phyloP scores from a whole-genome alignment of 2,113 vertebrate species.

The Phainopepla nitens region DNA sequence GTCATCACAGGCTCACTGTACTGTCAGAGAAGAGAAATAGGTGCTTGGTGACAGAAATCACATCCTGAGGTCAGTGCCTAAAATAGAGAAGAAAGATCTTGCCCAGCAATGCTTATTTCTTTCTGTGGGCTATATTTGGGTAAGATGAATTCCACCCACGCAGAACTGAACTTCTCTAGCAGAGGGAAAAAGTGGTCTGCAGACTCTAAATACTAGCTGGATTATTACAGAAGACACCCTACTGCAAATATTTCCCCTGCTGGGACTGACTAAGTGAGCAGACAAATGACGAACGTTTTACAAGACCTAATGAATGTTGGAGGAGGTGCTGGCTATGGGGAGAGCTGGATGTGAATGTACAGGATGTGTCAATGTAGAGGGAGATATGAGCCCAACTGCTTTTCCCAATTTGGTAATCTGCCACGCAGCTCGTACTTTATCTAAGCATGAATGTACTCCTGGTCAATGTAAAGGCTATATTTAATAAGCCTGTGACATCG shows the following conservation, averaged over 20 bases:
- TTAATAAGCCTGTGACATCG: background rate
- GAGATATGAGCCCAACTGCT: background rate
- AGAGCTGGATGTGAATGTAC: background rate
- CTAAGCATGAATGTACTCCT: background rate
- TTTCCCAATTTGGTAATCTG: background rate
- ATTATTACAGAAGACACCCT: background rate
- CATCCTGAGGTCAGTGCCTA: conserved; percentile 15
- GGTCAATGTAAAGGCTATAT: conserved; percentile 8
- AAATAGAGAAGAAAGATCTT: conserved; percentile 3
- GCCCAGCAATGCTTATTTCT: background rate
- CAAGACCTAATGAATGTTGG: background rate
- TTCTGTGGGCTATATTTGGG: conserved; percentile 23
- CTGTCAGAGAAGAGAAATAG: conserved; percentile 17
- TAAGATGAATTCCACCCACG: background rate
- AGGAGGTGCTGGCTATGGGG: background rate
- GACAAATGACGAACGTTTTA: background rate
- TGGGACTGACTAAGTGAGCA: background rate
- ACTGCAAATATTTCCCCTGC: conserved; percentile 1
- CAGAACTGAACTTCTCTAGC: background rate
- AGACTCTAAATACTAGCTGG: background rate
- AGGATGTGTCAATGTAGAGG: background rate
- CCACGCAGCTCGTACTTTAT: background rate
- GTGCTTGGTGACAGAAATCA: background rate
- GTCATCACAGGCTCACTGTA: conserved; percentile 4
- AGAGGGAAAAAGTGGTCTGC: background rate